Evolutionary conservation across 2,797 vertebrate species (phyloP).

Genomic region (Scolopax rusticola): DNA sequence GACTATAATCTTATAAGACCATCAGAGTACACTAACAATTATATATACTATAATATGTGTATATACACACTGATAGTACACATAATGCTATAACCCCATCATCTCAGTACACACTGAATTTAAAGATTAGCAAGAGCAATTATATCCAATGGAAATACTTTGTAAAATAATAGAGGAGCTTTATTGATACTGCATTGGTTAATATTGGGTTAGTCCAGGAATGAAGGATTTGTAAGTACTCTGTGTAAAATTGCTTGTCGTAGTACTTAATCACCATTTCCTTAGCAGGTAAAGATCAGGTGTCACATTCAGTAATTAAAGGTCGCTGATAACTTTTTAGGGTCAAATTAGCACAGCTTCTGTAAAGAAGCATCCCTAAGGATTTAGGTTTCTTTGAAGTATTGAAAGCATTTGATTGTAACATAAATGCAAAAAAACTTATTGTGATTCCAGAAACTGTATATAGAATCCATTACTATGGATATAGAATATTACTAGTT

Average conservation of each 20-base stretch:
- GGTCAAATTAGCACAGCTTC: not conserved
- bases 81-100: not conserved
- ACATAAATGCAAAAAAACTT: not conserved
- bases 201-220: not conserved
- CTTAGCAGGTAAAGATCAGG: not conserved
- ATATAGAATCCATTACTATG: not conserved
- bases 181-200: not conserved
- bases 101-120: not conserved
- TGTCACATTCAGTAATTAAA: not conserved
- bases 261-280: not conserved
- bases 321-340: not conserved
- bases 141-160: not conserved
- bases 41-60: not conserved
- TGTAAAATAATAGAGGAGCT: not conserved
- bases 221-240: not conserved
- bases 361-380: not conserved
- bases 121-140: not conserved
- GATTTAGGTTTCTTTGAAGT: not conserved
- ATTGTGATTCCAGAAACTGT: not conserved
- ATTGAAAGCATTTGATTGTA: not conserved
- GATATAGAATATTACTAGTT: too few relatives aligned
- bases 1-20: not conserved
- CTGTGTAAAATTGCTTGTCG: not conserved
- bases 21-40: not conserved
- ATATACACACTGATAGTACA: not conserved